phyloP scores from a whole-genome alignment of 1,140 invertebrate species.

The Trichonephila inaurata region DNA sequence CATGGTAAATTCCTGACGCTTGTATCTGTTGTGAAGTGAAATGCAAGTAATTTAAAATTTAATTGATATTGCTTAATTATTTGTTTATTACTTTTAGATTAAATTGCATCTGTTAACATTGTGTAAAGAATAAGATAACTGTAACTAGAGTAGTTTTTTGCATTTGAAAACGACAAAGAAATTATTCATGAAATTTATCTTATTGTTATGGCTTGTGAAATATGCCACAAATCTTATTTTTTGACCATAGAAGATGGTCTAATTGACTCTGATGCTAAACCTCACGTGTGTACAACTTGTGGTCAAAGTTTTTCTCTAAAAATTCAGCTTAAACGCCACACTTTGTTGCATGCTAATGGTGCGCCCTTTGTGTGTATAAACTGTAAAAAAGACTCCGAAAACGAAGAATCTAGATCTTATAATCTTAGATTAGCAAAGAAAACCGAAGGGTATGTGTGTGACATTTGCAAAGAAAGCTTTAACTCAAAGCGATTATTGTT shows the following conservation, averaged over 20 bases:
- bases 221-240: slow-evolving; percentile 61
- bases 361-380: slow-evolving; percentile 30
- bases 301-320: slow-evolving; percentile 68
- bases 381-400: slow-evolving; percentile 28
- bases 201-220: slow-evolving; percentile 66
- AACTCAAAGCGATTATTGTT: slow-evolving; percentile 34
- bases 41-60: neutral
- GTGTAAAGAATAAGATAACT: neutral
- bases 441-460: slow-evolving; percentile 28
- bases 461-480: slow-evolving; percentile 39
- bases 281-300: slow-evolving; percentile 53
- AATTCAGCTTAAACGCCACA: slow-evolving; percentile 64
- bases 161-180: too few relatives aligned
- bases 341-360: slow-evolving; percentile 47
- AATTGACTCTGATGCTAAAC: slow-evolving; percentile 56
- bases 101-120: neutral
- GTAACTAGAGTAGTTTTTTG: neutral
- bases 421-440: slow-evolving; percentile 56
- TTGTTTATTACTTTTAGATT: neutral
- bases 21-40: slow-evolving; percentile 5
- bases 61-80: neutral
- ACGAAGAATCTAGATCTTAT: slow-evolving; percentile 12
- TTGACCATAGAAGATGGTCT: slow-evolving; percentile 12
- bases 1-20: neutral
- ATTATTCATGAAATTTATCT: neutral